Evolutionary conservation across 64 coral and sea anemone species (phyloP).

Genomic region (Montipora efflorescens): DNA sequence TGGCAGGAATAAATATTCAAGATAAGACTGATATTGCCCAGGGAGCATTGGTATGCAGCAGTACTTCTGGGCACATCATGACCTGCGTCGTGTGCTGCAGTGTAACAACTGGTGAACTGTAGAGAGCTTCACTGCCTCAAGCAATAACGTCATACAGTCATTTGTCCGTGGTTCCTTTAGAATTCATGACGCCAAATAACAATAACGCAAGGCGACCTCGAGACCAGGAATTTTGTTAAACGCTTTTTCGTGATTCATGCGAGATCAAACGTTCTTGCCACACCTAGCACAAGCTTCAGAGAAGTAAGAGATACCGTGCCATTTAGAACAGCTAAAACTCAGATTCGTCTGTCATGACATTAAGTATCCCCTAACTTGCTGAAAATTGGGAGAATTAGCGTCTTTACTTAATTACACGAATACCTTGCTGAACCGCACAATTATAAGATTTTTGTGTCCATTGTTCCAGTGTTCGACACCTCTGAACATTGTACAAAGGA

Average conservation of each 20-base stretch:
- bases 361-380: background rate
- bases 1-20: background rate
- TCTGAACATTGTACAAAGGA: background rate
- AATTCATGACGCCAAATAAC: slow-evolving; percentile 5
- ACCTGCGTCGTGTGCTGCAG: too few species aligned
- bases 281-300: background rate
- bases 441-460: background rate
- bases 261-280: background rate
- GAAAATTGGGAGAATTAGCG: background rate
- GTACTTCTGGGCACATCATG: background rate
- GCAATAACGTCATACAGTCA: slow-evolving; percentile 37
- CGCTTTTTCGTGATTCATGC: background rate
- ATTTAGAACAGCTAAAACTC: background rate
- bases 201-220: slow-evolving; percentile 4
- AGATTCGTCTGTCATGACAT: background rate
- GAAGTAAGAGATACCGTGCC: background rate
- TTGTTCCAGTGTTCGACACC: background rate
- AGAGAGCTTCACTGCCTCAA: slow-evolving; percentile 6
- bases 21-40: too few species aligned
- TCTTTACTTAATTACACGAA: slow-evolving; percentile 39
- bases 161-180: slow-evolving; percentile 38
- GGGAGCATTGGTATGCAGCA: too few species aligned
- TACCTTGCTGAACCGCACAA: slow-evolving; percentile 2
- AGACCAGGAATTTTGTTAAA: background rate
- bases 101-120: background rate